phyloP scores from a whole-genome alignment of 2,113 vertebrate genomes.

The rat (Rattus norvegicus) region GRCr8 NC_086020.1:27254001-27254500 shows the following conservation, averaged over 20 bases:
- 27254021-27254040: not conserved
- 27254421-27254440: not conserved
- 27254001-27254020: not conserved
- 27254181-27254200: not conserved
- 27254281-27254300: not conserved
- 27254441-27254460: not conserved
- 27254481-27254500: not conserved
- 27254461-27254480: not conserved
- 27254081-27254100: not conserved
- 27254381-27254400: not conserved
- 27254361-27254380: conserved; percentile 15
- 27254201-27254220: not conserved
- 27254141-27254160: not conserved
- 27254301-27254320: not conserved
- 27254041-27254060: not conserved
- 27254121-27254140: not conserved
- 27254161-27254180: not conserved
- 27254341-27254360: not conserved
- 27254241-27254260: not conserved
- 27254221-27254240: conserved; percentile 35
- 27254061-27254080: not conserved
- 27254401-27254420: not conserved
- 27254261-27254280: not conserved
- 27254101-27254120: not conserved
- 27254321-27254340: not conserved